Evolutionary conservation across 2,888 invertebrate species (phyloP).

Genomic region (Auanema sp.): DNA sequence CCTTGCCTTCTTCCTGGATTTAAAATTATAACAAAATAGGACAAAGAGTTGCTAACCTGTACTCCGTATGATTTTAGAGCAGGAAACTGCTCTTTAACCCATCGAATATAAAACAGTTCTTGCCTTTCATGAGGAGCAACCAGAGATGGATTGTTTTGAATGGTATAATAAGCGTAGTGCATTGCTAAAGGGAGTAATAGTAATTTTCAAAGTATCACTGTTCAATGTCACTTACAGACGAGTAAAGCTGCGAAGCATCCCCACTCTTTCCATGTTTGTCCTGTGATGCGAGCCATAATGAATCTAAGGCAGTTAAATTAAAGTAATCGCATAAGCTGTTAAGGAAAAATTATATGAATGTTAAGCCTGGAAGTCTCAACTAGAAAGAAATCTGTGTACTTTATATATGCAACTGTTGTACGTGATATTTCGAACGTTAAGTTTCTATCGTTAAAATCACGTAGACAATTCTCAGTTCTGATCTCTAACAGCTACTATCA

Average conservation of each 20-base stretch:
- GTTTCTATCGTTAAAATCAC: no score
- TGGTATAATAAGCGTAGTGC: slow-evolving; percentile 58
- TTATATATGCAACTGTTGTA: no score
- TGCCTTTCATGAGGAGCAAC: slow-evolving; percentile 46
- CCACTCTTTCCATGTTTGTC: slow-evolving; percentile 31
- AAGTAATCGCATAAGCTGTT: no score
- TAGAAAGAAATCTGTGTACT: no score
- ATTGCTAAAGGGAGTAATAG: slow-evolving; percentile 35
- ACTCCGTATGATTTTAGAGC: slow-evolving; percentile 46
- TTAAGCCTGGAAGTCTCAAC: no score
- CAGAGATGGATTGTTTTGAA: slow-evolving; percentile 51
- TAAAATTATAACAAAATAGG: no score
- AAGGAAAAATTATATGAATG: no score
- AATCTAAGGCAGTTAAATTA: no score
- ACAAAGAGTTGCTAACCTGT: not conserved
- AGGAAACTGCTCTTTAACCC: slow-evolving; percentile 53
- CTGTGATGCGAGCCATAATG: slow-evolving; percentile 13
- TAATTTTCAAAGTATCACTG: not conserved
- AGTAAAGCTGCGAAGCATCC: slow-evolving; percentile 43
- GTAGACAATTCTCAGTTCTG: no score
- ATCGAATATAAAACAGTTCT: slow-evolving; percentile 55
- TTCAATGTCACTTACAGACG: slow-evolving; percentile 32
- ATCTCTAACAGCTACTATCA: no score
- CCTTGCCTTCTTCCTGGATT: no score
- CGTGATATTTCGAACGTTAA: no score